A percentile compares a stretch with the other conserved stretches of the same genome.
phyloP scores from a whole-genome alignment of 2,797 vertebrate genomes.

The Eutrigla gurnardus region DNA sequence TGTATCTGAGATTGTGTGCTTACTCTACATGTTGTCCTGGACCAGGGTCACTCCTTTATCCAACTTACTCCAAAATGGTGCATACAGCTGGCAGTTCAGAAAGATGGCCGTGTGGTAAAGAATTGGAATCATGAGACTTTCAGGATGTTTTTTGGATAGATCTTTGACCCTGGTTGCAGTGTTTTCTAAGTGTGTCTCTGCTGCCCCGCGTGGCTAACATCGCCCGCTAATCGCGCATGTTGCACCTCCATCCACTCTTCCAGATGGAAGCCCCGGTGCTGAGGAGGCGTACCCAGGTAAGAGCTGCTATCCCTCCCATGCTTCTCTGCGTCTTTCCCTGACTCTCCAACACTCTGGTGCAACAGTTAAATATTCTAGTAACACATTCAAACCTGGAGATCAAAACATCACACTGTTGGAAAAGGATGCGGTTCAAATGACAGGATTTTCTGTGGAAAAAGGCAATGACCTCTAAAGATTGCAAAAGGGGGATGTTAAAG shows the following conservation, averaged over 20 bases:
- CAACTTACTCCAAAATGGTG: not conserved
- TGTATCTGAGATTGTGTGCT: constrained; percentile 32
- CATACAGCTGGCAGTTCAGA: not conserved
- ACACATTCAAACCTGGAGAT: too few species aligned
- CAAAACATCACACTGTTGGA: not conserved
- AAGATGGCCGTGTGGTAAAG: not conserved
- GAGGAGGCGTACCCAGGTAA: constrained; percentile 96
- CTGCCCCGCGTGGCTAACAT: constrained; percentile 82
- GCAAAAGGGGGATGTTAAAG: not conserved
- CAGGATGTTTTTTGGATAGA: not conserved
- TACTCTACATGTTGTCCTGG: constrained; percentile 31
- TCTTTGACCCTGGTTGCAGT: constrained; percentile 49
- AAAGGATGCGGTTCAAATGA: not conserved
- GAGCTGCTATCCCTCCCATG: constrained; percentile 79
- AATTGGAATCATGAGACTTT: not conserved
- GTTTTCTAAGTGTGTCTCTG: constrained; percentile 72
- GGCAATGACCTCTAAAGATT: not conserved
- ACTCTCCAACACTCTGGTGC: not conserved
- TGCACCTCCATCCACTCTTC: constrained; percentile 89
- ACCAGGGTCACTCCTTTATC: constrained; percentile 42
- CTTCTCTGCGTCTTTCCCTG: constrained; percentile 44
- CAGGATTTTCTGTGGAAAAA: not conserved
- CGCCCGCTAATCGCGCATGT: constrained; percentile 93
- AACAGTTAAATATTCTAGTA: too few species aligned
- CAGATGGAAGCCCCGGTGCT: constrained; percentile 92